These are phyloP conservation scores for Laupala kohalensis DNA, from an alignment of 1,140 invertebrate species.

Conservation along the genomic window DNA sequence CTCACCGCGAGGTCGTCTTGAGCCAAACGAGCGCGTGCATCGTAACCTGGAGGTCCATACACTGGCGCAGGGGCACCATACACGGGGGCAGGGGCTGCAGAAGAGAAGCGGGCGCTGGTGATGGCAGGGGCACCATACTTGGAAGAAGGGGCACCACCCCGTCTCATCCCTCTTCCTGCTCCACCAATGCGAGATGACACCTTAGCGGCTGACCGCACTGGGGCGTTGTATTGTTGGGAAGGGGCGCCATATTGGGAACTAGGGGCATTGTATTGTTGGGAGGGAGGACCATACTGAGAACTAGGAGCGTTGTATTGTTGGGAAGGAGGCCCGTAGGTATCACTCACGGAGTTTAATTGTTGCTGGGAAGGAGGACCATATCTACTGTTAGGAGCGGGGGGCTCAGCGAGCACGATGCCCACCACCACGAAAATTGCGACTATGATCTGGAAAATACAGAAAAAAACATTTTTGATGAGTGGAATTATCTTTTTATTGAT, in stretches of 20 bases:
- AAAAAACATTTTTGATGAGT: no score
- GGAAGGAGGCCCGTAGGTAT: neutral
- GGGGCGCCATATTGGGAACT: no score
- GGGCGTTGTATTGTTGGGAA: neutral
- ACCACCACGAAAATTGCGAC: no score
- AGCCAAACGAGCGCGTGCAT: neutral
- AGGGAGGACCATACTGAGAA: no score
- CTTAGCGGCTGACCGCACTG: no score
- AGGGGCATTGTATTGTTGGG: neutral
- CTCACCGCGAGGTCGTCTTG: neutral
- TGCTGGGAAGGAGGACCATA: neutral
- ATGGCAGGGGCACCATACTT: neutral
- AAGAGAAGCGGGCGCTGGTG: neutral
- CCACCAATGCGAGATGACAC: no score
- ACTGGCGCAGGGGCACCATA: neutral
- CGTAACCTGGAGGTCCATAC: no score
- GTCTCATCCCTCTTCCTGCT: no score
- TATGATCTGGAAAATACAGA: no score
- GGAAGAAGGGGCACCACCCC: neutral
- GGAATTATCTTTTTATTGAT: no score
- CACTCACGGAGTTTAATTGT: neutral
- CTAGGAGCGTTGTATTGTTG: no score
- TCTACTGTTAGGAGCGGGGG: neutral
- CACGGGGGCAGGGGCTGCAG: neutral
- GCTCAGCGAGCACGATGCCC: no score